Conservation (phyloP, 2,888 invertebrate species). For the Dorcus hopei region DNA sequence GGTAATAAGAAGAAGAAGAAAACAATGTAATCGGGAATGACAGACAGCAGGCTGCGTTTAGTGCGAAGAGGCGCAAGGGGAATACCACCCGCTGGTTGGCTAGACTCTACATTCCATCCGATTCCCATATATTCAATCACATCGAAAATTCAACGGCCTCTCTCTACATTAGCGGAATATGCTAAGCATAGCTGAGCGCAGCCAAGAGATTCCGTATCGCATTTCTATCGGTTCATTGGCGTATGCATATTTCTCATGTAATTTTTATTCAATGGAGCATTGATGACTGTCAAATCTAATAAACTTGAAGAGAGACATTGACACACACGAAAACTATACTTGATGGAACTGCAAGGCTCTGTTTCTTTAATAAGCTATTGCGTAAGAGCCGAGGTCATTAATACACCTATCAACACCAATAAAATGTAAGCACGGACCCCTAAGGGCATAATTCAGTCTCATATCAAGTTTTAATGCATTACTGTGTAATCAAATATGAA, state of each 20-base stretch:
- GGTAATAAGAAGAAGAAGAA: conserved; percentile 15
- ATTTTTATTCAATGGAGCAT: not conserved
- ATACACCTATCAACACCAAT: too few relatives aligned
- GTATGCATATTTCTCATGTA: not conserved
- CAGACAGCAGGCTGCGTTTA: conserved; percentile 12
- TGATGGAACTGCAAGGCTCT: too few relatives aligned
- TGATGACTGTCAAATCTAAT: too few relatives aligned
- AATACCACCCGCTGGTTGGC: conserved; percentile 32
- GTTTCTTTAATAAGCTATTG: too few relatives aligned
- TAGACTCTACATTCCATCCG: conserved; percentile 34
- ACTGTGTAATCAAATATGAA: too few relatives aligned
- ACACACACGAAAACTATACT: too few relatives aligned
- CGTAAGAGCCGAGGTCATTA: too few relatives aligned
- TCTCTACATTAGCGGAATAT: not conserved
- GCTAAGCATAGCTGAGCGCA: not conserved
- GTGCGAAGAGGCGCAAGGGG: conserved; percentile 15
- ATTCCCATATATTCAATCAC: conserved; percentile 34
- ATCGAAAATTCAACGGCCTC: not conserved
- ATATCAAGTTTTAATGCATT: too few relatives aligned
- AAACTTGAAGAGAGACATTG: too few relatives aligned
- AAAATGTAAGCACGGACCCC: too few relatives aligned
- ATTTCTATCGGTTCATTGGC: not conserved
- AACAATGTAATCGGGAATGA: conserved; percentile 19
- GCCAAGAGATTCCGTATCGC: not conserved
- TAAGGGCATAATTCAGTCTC: too few relatives aligned